Percentiles rank a stretch among this genome's conserved stretches.
Conservation (phyloP, 1,140 invertebrate genomes). For the Drosophila triauraria region DNA sequence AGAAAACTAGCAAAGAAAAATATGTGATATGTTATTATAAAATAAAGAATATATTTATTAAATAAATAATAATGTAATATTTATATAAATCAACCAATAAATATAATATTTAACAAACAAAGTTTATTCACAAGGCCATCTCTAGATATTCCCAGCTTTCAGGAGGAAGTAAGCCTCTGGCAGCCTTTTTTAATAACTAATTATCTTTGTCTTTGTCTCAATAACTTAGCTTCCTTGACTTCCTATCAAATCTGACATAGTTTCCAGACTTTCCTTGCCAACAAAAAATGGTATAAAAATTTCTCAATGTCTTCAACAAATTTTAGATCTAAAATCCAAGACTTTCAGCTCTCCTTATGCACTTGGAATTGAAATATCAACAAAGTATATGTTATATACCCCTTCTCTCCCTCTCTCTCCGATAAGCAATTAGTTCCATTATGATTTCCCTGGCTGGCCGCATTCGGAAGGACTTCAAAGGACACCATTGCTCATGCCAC, state of each 20-base stretch:
- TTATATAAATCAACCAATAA: no score
- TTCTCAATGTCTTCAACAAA: neutral
- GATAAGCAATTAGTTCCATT: constrained; percentile 42
- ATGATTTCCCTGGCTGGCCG: constrained; percentile 7
- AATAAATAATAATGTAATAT: no score
- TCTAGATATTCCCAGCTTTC: neutral
- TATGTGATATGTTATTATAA: no score
- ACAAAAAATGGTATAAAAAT: neutral
- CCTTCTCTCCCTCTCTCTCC: neutral
- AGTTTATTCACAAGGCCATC: no score
- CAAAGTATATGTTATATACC: no score
- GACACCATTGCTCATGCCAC: constrained; percentile 36
- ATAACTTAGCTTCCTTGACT: no score
- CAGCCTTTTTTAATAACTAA: neutral
- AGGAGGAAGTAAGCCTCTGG: neutral
- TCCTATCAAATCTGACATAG: no score
- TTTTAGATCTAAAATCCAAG: no score
- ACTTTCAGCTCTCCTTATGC: neutral
- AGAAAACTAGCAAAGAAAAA: no score
- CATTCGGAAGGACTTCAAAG: constrained; percentile 6
- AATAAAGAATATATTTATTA: no score
- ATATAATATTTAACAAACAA: no score
- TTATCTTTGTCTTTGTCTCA: neutral
- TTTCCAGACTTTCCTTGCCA: neutral
- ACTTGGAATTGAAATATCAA: no score